phyloP scores from a whole-genome alignment of 2,888 invertebrate genomes.

The Macrophya annulata region DNA sequence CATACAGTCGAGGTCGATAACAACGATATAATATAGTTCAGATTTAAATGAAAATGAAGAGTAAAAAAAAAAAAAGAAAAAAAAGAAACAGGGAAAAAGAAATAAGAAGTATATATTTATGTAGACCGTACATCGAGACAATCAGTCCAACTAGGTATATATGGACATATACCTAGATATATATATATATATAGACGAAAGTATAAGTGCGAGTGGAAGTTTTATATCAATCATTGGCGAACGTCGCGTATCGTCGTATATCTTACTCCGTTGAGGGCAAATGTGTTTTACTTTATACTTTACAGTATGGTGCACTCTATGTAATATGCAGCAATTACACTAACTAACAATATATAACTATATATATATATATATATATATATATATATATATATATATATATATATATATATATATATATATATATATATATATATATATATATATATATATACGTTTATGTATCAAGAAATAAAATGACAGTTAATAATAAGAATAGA shows the following conservation, averaged over 20 bases:
- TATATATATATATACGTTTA: no score
- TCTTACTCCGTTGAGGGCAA: background rate
- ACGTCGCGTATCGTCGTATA: background rate
- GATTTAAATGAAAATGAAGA: background rate
- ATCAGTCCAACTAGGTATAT: background rate
- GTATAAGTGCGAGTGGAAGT: constrained; percentile 25
- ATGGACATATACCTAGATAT: background rate
- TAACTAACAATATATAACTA: background rate
- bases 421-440: background rate
- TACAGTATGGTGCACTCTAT: background rate
- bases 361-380: background rate
- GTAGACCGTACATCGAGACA: background rate
- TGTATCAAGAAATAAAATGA: background rate
- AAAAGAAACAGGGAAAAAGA: background rate
- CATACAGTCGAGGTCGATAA: constrained; percentile 6
- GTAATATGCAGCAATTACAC: background rate
- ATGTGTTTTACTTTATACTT: constrained; percentile 19
- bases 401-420: background rate
- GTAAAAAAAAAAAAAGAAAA: background rate
- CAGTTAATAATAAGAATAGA: background rate
- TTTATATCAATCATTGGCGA: constrained; percentile 23
- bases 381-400: no score
- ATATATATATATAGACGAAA: background rate
- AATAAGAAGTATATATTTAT: background rate
- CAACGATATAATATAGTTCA: background rate